Conservation (phyloP, 2,113 vertebrate genomes). For the Bos taurus region DNA sequence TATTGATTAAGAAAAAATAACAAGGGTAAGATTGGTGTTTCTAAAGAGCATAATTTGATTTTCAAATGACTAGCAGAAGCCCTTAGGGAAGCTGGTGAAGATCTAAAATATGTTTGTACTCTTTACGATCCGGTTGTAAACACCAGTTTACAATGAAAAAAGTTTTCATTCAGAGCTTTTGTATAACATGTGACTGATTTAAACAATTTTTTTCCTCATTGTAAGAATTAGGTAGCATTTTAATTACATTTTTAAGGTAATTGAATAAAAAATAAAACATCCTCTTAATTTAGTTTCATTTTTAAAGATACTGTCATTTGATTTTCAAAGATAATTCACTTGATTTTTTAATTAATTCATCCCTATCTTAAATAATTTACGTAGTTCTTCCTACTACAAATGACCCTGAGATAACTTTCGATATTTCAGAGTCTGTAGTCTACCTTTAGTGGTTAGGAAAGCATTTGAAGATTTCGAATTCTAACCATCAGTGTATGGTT, state of each 20-base stretch:
- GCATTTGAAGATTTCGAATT: neutral
- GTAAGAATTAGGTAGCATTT: neutral
- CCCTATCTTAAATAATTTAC: neutral
- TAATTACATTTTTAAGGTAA: neutral
- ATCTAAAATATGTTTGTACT: neutral
- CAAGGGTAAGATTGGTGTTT: neutral
- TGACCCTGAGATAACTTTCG: neutral
- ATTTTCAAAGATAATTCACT: neutral
- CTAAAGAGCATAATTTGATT: neutral
- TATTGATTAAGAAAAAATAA: neutral
- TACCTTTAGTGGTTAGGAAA: neutral
- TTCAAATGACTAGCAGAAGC: neutral
- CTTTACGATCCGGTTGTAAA: neutral
- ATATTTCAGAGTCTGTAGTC: neutral
- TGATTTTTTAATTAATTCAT: neutral
- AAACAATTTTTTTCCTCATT: neutral
- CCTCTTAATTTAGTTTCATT: neutral
- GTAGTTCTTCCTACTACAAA: neutral
- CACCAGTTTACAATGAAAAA: neutral
- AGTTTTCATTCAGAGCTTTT: neutral
- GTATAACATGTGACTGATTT: neutral
- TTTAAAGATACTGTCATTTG: neutral
- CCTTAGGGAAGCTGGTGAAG: neutral
- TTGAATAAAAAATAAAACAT: neutral
- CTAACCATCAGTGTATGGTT: neutral